Conservation (phyloP, 2,797 vertebrate genomes). For the Naso thynnoides region DNA sequence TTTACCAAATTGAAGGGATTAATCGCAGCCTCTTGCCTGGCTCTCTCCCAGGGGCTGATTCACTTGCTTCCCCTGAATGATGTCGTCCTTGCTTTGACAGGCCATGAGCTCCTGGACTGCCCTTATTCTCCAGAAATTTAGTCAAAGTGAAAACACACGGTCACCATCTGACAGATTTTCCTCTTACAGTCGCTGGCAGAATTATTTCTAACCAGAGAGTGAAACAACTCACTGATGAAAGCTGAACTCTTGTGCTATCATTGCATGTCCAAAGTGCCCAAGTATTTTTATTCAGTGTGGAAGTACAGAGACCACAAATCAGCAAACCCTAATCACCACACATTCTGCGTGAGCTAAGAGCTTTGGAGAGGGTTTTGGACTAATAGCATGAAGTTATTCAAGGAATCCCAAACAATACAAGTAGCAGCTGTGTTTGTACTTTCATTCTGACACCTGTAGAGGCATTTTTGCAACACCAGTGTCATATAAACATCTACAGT, state of each 20-base stretch:
- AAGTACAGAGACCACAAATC: neutral
- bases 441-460: slow-evolving; percentile 17
- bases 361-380: slow-evolving; percentile 17
- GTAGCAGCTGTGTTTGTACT: slow-evolving; percentile 10
- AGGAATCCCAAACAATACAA: slow-evolving; percentile 41
- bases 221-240: slow-evolving; percentile 2
- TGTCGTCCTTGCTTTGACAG: slow-evolving; percentile 63
- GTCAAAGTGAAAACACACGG: slow-evolving; percentile 11
- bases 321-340: neutral
- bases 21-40: slow-evolving; percentile 59
- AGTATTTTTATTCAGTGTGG: neutral
- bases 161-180: slow-evolving; percentile 25
- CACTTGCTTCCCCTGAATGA: slow-evolving; percentile 63
- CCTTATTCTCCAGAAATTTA: slow-evolving; percentile 20
- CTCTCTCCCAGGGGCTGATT: slow-evolving; percentile 62
- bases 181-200: slow-evolving; percentile 21
- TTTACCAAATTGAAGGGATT: slow-evolving; percentile 68
- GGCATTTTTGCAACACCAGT: fast-evolving
- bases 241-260: neutral
- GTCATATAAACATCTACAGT: neutral
- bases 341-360: neutral
- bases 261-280: neutral
- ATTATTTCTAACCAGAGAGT: slow-evolving; percentile 17
- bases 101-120: slow-evolving; percentile 40
- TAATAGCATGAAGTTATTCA: slow-evolving; percentile 27